Evolutionary conservation across 2,888 invertebrate species (phyloP), one percentile per base, ranked within the genome.

Genomic region (Lobophora halterata): DNA sequence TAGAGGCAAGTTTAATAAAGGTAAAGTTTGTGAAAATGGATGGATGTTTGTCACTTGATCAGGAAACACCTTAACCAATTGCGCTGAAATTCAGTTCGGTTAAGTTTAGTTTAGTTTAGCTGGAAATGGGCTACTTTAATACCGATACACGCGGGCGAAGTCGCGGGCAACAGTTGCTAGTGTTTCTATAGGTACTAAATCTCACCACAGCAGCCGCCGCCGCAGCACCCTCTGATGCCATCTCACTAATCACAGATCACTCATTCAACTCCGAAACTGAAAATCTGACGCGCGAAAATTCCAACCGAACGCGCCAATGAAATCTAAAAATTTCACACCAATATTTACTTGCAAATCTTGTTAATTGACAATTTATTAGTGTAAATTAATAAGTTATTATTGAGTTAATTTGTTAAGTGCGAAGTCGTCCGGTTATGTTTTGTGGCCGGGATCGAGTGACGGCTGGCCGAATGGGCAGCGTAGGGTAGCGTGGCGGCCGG

Each of bases 401-500:
- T 46, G n/a, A 26, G 48, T 55, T 53, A 53, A 52, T 57, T 61
- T 69, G 61, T 48, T 57, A 56, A 58, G 49, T 48, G 53, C 44
- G 70, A 62, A 85, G 78, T 87, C 90, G 80, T 88, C 86, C 88
- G 83, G 78, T 81, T 81, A 72, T 81, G 85, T 85, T 83, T 85
- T 87, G 79, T 71, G 81, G 79, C 64, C 70, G 79, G 74, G 77
- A 80, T 71, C 67, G 73, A 87, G 83, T 85, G 85, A 81, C 68
- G 71, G 65, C 61, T 58, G 64, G 66, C 58, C 65, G 66, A 70
- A 71, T 70, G 70, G 71, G 57, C 59, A 71, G 70, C 59, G 58
- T 54, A 5, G 61, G 37, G 63, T 58, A 63, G 59, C 64, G 68
- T 56, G 68, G 66, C 59, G 64, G 61, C 73, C 79, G 78, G n/a